Conservation (phyloP, 2,888 invertebrate genomes). For the Portevinia maculata region DNA sequence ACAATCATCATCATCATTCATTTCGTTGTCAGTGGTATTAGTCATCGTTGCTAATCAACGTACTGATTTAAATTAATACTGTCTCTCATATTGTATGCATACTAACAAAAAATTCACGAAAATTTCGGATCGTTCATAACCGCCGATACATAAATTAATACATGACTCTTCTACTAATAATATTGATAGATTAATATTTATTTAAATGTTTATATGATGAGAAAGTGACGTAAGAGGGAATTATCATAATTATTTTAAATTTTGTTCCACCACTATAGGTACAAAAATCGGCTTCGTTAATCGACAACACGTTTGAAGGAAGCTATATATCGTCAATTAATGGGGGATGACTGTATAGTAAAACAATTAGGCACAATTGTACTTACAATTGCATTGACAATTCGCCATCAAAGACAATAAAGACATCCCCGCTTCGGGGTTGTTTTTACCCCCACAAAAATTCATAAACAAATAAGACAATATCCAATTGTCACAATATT, state of each 20-base stretch:
- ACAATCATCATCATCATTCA: slow-evolving; percentile 26
- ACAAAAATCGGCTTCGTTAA: slow-evolving; percentile 52
- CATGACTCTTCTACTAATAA: slow-evolving; percentile 29
- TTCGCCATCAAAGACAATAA: slow-evolving; percentile 47
- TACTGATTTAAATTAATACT: slow-evolving; percentile 40
- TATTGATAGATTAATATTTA: slow-evolving; percentile 27
- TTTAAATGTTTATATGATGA: slow-evolving; percentile 56
- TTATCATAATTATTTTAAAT: slow-evolving; percentile 63
- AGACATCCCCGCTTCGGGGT: slow-evolving; percentile 45
- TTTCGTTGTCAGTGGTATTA: slow-evolving; percentile 59
- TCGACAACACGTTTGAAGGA: slow-evolving; percentile 62
- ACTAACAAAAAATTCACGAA: slow-evolving; percentile 31
- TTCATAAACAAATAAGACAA: slow-evolving; percentile 47
- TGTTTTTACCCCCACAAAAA: slow-evolving; percentile 28
- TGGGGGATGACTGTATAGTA: slow-evolving; percentile 62
- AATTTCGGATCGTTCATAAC: slow-evolving; percentile 42
- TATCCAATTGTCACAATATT: slow-evolving; percentile 60
- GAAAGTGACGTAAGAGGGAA: slow-evolving; percentile 43
- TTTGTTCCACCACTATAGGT: slow-evolving; percentile 72
- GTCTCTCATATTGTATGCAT: slow-evolving; percentile 16
- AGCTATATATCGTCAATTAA: slow-evolving; percentile 57
- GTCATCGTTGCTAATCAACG: slow-evolving; percentile 49
- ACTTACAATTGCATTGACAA: slow-evolving; percentile 59
- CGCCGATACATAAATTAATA: slow-evolving; percentile 19
- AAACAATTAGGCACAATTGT: slow-evolving; percentile 67